Conservation (phyloP, 2,113 vertebrate species). For the Heterocephalus glaber region DNA sequence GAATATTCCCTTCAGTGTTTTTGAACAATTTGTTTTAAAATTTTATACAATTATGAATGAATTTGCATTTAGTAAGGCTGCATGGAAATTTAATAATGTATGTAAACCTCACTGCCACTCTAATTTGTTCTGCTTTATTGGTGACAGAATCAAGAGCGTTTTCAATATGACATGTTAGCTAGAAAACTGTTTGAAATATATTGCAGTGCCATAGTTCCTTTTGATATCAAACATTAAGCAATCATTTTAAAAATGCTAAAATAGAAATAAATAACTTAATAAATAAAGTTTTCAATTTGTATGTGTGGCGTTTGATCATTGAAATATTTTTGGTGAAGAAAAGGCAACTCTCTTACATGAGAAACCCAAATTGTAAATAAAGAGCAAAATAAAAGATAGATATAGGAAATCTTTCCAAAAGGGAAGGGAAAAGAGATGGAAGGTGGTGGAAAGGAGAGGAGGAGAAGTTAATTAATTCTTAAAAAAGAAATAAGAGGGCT, state of each 20-base stretch:
- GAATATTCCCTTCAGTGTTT: neutral
- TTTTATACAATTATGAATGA: neutral
- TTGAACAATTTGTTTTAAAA: neutral
- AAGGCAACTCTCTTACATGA: neutral
- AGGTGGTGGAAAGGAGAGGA: neutral
- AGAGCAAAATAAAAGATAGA: neutral
- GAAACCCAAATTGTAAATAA: neutral
- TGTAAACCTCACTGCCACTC: neutral
- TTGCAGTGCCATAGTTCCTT: neutral
- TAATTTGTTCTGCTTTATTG: neutral
- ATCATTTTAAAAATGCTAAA: neutral
- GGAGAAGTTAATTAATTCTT: rapidly evolving
- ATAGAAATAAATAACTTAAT: neutral
- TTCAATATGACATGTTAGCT: neutral
- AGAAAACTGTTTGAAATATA: neutral
- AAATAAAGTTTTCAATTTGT: neutral
- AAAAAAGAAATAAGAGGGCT: too few species aligned
- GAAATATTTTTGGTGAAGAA: neutral
- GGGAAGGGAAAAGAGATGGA: neutral
- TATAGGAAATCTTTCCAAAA: neutral
- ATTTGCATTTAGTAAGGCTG: neutral
- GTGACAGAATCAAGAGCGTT: neutral
- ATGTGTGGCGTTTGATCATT: neutral
- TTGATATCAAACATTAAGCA: neutral
- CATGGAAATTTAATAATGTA: neutral